Evolutionary conservation across 1,140 invertebrate genomes (phyloP), one percentile per base, ranked within the genome.

Genomic region (Drosophila sechellia): DNA sequence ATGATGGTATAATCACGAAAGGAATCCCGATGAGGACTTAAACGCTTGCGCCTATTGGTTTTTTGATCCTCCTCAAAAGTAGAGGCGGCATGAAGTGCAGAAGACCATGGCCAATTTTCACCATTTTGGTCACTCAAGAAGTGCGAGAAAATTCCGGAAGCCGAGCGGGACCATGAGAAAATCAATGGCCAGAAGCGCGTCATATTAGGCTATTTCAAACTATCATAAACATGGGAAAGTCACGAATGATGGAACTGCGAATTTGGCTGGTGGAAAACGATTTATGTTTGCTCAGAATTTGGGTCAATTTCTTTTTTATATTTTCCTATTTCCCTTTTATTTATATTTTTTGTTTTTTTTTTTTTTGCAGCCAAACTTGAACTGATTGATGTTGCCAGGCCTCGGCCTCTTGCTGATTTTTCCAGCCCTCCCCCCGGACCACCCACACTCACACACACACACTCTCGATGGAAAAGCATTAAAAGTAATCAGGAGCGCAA

Each of bases 401-500:
- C 57, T 56, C 45, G 55, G 74, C 74, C 57, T 56, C 71, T 46
- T 31, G 59, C 27, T 60, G 60, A 43, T 64, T 64, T 58, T 15
- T 13, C 39, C 55, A 39, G 56, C 27, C 27, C 39, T 27, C 31
- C 39, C 55, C 27, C 8, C 17, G 31, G 57, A 39, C 58, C 60
- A 50, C 46, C 59, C 37, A 74, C n/a, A 50, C 50, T 59, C 37
- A 73, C 27, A 70, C 10, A 42, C 43, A 57, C 35, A 73, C 70
- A 86, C 13, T 3, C 37, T 39, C 11, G 85, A 84, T 84, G 83
- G 72, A 65, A 72, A 72, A 65, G 85, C 77, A 89, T 90, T 90
- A 89, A 81, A 89, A 81, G 84, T 84, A 90, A 90, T 90, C 85
- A 90, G 80, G 74, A 84, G 70, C 60, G 65, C 80, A 89, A 89